These are phyloP conservation scores for Morpho helenor DNA, from an alignment of 2,888 invertebrate species.

Conservation along the genomic window DNA sequence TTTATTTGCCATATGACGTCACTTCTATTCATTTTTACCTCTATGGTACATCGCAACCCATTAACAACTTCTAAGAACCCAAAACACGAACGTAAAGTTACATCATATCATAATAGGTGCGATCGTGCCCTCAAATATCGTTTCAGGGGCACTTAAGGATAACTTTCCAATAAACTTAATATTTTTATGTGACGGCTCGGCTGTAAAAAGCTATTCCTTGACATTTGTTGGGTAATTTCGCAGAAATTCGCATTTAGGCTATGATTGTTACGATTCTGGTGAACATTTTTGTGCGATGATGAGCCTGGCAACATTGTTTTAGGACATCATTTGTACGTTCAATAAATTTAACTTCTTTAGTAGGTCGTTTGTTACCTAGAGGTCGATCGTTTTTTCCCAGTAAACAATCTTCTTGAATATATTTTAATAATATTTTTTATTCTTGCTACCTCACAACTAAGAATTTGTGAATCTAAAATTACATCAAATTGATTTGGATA, in stretches of 20 bases:
- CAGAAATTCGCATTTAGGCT: constrained; percentile 44
- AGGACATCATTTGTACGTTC: constrained; percentile 6
- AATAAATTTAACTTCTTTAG: constrained; percentile 2
- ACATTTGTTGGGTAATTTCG: constrained; percentile 49
- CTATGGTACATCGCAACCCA: constrained; percentile 23
- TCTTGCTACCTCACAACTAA: too few species aligned
- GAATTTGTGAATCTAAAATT: too few species aligned
- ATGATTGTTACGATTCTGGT: constrained; percentile 41
- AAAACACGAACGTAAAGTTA: constrained; percentile 28
- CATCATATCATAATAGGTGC: constrained; percentile 39
- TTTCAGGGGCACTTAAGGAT: constrained; percentile 45
- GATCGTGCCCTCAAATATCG: constrained; percentile 38
- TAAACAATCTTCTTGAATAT: too few species aligned
- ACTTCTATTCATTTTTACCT: not conserved
- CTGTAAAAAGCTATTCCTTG: constrained; percentile 50
- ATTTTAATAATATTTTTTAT: too few species aligned
- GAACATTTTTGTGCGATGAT: constrained; percentile 40
- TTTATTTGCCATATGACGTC: not conserved
- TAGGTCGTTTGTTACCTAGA: constrained; percentile 5
- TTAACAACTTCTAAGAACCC: constrained; percentile 40
- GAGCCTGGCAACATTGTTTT: constrained; percentile 26
- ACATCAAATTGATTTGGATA: too few species aligned
- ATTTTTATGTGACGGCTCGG: constrained; percentile 57
- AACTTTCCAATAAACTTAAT: constrained; percentile 64
- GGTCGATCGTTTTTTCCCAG: not conserved